Evolutionary conservation across 2,888 invertebrate genomes (phyloP), one percentile per base, ranked within the genome.

Genomic region (Crossocerus cetratus): DNA sequence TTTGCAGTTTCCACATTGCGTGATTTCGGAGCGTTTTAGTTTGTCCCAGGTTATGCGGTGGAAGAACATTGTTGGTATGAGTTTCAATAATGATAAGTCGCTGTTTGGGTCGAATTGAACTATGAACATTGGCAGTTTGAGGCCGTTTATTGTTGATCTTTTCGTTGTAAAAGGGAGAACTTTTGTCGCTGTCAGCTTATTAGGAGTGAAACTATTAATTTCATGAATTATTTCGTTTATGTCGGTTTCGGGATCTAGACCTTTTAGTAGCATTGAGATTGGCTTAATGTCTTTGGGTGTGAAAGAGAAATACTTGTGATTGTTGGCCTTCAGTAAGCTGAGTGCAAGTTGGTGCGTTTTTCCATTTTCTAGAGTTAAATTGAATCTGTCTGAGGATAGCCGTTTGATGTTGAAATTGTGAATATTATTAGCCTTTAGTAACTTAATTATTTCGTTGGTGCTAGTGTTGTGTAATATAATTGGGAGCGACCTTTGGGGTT

Each of bases 1-100:
- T 14, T 63, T 54, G 1, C 63, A 63, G 11, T 43, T 54, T 13
- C 20, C 23, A 1, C 63, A 63, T 55, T 63, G 55, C 1, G 42
- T 43, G n/a, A 13, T 32, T 54, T 54, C 20, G 0, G 14, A 32
- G 3, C 3, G 21, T 2, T 20, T 43, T 16, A 63, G 11, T 32
- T 55, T 63, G 1, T 63, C 44, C 63, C 63, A 63, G n/a, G 1
- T 55, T 3, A 63, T 21, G 1, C 22, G 13, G 1, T 32, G 53
- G 23, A 53, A 21, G 18, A 8, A 13, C 0, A 63, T 1, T 8
- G 14, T 18, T 2, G 23, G 32, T 1, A 63, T 54, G 13, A 18
- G 13, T 8, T 42, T 23, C 0, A 63, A 14, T 3, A 32, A 53
- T 13, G 11, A 3, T 2, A 54, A 16, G 14, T 14, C 5, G 49